Evolutionary conservation across 1,140 invertebrate species (phyloP).

Genomic region (Gonatopus flavifemur): DNA sequence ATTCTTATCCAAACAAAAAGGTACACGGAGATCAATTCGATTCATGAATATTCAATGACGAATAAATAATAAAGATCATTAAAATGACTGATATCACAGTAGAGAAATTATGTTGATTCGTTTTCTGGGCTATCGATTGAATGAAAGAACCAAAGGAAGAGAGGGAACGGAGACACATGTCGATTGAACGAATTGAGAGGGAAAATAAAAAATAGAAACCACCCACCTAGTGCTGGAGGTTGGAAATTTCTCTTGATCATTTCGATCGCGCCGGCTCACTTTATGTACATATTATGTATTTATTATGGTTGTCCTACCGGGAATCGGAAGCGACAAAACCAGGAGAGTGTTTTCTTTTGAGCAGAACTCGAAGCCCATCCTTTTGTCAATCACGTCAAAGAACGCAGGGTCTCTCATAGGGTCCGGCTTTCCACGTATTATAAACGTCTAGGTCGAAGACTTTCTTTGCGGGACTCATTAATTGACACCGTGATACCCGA

Average conservation of each 20-base stretch:
- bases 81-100: too few relatives aligned
- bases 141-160: too few relatives aligned
- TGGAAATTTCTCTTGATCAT: conserved; percentile 44
- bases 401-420: conserved; percentile 25
- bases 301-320: conserved; percentile 51
- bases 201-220: too few relatives aligned
- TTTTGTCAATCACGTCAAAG: too few relatives aligned
- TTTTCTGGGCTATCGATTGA: too few relatives aligned
- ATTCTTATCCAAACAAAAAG: too few relatives aligned
- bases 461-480: conserved; percentile 41
- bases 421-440: conserved; percentile 15
- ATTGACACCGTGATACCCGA: conserved; percentile 52
- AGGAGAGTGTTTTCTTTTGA: conserved; percentile 30
- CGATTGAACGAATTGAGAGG: too few relatives aligned
- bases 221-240: conserved; percentile 34
- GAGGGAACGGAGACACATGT: too few relatives aligned
- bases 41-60: too few relatives aligned
- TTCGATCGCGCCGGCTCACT: conserved; percentile 52
- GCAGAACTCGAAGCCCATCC: conserved; percentile 25
- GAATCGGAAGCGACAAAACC: conserved; percentile 52
- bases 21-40: too few relatives aligned
- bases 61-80: too few relatives aligned
- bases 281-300: conserved; percentile 59
- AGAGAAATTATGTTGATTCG: too few relatives aligned
- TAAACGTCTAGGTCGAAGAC: conserved; percentile 24